phyloP scores from a whole-genome alignment of 2,797 vertebrate genomes.

The Microchirus variegatus region DNA sequence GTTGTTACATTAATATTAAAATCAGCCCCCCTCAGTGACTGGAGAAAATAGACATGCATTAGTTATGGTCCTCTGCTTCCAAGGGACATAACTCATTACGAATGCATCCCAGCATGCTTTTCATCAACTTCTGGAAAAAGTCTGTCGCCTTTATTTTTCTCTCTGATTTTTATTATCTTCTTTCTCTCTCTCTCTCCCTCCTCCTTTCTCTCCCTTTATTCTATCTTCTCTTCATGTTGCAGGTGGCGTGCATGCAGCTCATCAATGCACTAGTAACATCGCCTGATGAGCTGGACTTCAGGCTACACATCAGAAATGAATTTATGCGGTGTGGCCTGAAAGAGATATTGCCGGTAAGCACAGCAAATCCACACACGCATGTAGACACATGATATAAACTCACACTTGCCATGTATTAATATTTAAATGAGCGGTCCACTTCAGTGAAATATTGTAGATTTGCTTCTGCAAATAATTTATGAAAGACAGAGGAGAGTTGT shows the following conservation, averaged over 20 bases:
- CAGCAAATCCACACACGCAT: slow-evolving; percentile 28
- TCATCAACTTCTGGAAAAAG: slow-evolving; percentile 68
- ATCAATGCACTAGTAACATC: slow-evolving; percentile 98
- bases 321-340: slow-evolving; percentile 98
- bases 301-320: slow-evolving; percentile 98
- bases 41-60: slow-evolving; percentile 79
- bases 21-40: slow-evolving; percentile 59
- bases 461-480: slow-evolving; percentile 76
- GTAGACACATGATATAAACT: slow-evolving; percentile 18
- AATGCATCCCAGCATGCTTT: slow-evolving; percentile 66
- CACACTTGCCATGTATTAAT: slow-evolving; percentile 74
- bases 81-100: slow-evolving; percentile 67
- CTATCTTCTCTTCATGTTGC: slow-evolving; percentile 52
- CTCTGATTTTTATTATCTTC: slow-evolving; percentile 17
- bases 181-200: slow-evolving; percentile 7
- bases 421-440: slow-evolving; percentile 84
- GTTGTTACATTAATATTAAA: slow-evolving; percentile 81
- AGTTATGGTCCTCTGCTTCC: slow-evolving; percentile 75
- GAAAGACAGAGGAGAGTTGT: slow-evolving; percentile 67
- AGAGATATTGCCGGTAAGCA: slow-evolving; percentile 93
- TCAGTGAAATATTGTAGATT: slow-evolving; percentile 78
- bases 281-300: slow-evolving; percentile 97
- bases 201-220: slow-evolving; percentile 24
- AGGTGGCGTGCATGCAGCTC: slow-evolving; percentile 99
- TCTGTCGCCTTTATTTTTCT: slow-evolving; percentile 39